Conservation (phyloP, 2,888 invertebrate genomes). For the Mechanitis messenoides region DNA sequence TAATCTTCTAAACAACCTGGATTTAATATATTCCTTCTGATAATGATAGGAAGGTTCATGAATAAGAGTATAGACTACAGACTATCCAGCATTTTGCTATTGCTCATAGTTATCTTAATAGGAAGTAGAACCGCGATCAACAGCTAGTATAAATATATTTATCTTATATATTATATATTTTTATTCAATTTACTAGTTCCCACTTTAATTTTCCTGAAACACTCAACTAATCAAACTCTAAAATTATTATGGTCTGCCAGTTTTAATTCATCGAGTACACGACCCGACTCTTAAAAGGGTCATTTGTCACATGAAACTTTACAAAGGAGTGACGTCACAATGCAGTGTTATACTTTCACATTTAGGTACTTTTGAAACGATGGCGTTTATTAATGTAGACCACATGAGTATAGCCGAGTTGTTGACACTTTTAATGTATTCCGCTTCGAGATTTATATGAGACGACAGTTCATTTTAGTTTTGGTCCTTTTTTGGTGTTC, state of each 20-base stretch:
- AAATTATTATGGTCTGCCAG: constrained; percentile 3
- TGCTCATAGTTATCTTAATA: no score
- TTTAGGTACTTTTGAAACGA: constrained; percentile 39
- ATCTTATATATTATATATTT: no score
- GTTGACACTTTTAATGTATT: constrained; percentile 44
- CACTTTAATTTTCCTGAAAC: no score
- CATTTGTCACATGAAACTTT: constrained; percentile 18
- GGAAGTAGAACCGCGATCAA: no score
- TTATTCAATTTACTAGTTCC: no score
- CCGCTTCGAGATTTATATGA: constrained; percentile 52
- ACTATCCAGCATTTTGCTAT: no score
- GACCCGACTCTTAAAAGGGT: constrained; percentile 19
- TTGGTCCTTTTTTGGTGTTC: neutral
- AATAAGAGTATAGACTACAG: no score
- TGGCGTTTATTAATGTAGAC: constrained; percentile 46
- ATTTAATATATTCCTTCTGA: no score
- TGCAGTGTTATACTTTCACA: constrained; percentile 25
- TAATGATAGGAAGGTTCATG: no score
- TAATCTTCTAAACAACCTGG: no score
- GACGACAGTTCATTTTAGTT: constrained; percentile 33
- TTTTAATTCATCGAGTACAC: constrained; percentile 12
- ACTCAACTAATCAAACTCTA: neutral
- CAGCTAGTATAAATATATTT: no score
- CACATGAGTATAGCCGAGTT: constrained; percentile 56
- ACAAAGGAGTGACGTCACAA: constrained; percentile 42